Evolutionary conservation across 1,140 invertebrate species (phyloP), one percentile per base, ranked within the genome.

Genomic region (Lepidotrigona ventralis): DNA sequence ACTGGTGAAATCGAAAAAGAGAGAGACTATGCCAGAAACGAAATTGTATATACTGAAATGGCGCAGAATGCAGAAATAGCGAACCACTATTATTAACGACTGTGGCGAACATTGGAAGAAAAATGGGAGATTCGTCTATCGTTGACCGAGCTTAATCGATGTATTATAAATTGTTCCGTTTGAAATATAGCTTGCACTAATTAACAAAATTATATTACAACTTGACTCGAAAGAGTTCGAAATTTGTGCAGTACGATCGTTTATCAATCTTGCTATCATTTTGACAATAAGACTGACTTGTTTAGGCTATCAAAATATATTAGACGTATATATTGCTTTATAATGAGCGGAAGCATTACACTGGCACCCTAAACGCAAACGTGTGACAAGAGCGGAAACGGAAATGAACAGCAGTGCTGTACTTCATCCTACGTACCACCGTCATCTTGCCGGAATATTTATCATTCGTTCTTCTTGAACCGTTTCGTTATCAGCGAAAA

Each of bases 31-130:
- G 56, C 53, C 56, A 53, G n/a, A 63, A 71, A 51, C 11, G 58
- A 46, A n/a, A n/a, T 64, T 21, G 2, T 58, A 58, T 8, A 6
- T 58, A 53, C 29, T 21, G 54, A 80, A 80, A 73, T 73, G 73
- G 33, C 21, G 2, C 12, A 23, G 9, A 54, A 73, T 39, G 21
- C 21, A 11, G 26, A 33, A 73, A 74, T 81, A 81, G 8, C 11
- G 53, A 51, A 71, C 54, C 14, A 33, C 56, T 81, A 81, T 74
- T 73, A 81, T 81, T 79, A 79, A 79, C 66, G 11, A 23, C 11
- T n/a, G 5, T 19, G 53, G 23, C 33, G 69, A 72, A 60, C 51
- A 72, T 33, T 29, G 68, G 6, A 29, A 60, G 68, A 60, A 79
- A 72, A 79, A 58, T 11, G 39, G 9, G 39, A 46, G 6, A 46